These are phyloP conservation scores for Eupithecia pulchellata DNA, from an alignment of 2,888 invertebrate species.

Conservation along the genomic window DNA sequence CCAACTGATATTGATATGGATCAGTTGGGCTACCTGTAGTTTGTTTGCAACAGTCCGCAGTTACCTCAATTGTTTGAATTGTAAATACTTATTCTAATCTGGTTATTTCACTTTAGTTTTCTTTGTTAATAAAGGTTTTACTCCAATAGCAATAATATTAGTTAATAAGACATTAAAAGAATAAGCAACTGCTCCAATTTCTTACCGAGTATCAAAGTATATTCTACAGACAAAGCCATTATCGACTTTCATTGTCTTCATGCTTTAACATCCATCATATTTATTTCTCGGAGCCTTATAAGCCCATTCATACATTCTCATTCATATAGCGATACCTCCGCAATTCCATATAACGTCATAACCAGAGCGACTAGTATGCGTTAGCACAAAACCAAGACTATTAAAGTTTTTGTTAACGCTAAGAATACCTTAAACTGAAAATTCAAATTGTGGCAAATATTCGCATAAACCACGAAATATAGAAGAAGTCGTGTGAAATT, in stretches of 20 bases:
- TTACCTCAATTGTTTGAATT: too few relatives aligned
- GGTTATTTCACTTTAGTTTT: too few relatives aligned
- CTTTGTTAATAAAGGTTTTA: too few relatives aligned
- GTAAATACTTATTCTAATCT: too few relatives aligned
- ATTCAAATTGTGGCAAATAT: background rate
- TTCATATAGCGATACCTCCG: constrained; percentile 31
- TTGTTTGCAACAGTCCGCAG: too few relatives aligned
- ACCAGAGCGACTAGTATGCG: background rate
- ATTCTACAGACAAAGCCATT: background rate
- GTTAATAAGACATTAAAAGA: background rate
- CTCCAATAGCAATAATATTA: too few relatives aligned
- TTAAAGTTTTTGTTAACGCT: background rate
- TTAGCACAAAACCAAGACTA: background rate
- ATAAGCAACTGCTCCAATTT: background rate
- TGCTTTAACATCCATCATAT: constrained; percentile 31
- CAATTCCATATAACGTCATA: constrained; percentile 38
- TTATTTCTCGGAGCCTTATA: constrained; percentile 29
- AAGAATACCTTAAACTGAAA: too few relatives aligned
- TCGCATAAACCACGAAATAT: background rate
- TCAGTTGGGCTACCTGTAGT: too few relatives aligned
- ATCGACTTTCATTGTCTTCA: constrained; percentile 11
- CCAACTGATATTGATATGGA: too few relatives aligned
- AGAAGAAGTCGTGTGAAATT: background rate
- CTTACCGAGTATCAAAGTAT: background rate
- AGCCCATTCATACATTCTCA: constrained; percentile 38